Percentiles rank a stretch among this genome's conserved stretches.
phyloP scores from a whole-genome alignment of 2,113 vertebrate genomes.

The Notechis scutatus region DNA sequence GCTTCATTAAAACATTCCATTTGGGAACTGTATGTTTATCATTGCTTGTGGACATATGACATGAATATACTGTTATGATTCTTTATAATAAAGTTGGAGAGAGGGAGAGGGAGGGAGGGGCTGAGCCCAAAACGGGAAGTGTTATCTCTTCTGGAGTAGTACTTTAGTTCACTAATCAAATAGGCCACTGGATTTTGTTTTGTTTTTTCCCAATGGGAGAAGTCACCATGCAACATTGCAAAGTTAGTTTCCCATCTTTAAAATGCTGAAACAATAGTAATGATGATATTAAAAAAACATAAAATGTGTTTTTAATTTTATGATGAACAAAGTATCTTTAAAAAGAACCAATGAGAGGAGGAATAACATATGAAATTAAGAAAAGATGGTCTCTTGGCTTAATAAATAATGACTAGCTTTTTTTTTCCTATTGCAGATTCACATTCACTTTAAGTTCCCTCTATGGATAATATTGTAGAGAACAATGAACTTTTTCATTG shows the following conservation, averaged over 20 bases:
- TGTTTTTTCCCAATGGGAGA: not conserved
- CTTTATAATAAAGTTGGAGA: not conserved
- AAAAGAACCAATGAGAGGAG: constrained; percentile 36
- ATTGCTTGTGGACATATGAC: not conserved
- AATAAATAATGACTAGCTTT: constrained; percentile 66
- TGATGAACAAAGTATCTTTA: constrained; percentile 45
- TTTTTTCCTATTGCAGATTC: constrained; percentile 53
- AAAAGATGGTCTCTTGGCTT: constrained; percentile 49
- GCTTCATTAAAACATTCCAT: not conserved
- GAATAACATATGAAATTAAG: constrained; percentile 43
- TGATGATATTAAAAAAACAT: not conserved
- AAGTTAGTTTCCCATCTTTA: not conserved
- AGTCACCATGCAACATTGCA: not conserved
- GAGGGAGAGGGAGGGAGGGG: not conserved
- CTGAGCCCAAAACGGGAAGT: not conserved
- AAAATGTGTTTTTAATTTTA: not conserved
- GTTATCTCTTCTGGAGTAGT: not conserved
- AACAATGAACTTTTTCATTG: constrained; percentile 66
- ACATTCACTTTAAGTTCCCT: constrained; percentile 61
- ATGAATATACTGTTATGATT: not conserved
- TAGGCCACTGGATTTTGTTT: not conserved
- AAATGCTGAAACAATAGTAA: not conserved
- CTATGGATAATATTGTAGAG: constrained; percentile 64
- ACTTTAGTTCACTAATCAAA: not conserved
- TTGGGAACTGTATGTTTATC: not conserved